A percentile compares a stretch with the other conserved stretches of the same genome.
phyloP scores from a whole-genome alignment of 2,797 vertebrate genomes.

The Cyclura pinguis region DNA sequence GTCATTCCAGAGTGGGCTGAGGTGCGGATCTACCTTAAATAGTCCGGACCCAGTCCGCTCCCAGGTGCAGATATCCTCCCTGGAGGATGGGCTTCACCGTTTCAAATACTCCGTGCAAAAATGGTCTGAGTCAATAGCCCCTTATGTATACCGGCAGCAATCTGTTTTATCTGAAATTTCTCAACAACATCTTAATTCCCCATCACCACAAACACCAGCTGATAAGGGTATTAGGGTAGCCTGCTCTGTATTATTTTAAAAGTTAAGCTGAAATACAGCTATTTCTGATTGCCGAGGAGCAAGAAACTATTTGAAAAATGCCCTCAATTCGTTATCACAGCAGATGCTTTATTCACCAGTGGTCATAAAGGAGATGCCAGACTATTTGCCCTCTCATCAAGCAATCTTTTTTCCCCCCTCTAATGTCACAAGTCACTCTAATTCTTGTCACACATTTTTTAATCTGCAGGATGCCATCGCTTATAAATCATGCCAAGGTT shows the following conservation, averaged over 20 bases:
- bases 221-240: not conserved
- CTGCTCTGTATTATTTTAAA: not conserved
- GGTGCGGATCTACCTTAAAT: too few species aligned
- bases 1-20: too few species aligned
- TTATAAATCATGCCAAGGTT: conserved; percentile 30
- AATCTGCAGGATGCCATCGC: not conserved
- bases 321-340: conserved; percentile 42
- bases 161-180: not conserved
- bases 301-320: not conserved
- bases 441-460: not conserved
- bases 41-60: too few species aligned
- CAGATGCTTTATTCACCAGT: conserved; percentile 48
- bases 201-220: too few species aligned
- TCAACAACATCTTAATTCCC: not conserved
- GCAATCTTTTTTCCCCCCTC: not conserved
- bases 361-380: conserved; percentile 53
- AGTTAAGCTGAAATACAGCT: not conserved
- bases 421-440: not conserved
- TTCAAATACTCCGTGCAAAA: too few species aligned
- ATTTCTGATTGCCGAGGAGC: not conserved
- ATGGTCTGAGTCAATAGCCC: too few species aligned
- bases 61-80: too few species aligned
- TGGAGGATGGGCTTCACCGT: too few species aligned
- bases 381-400: conserved; percentile 54
- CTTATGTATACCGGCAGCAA: not conserved